phyloP scores from a whole-genome alignment of 2,888 invertebrate genomes.

The Drosophila multiciliata region DNA sequence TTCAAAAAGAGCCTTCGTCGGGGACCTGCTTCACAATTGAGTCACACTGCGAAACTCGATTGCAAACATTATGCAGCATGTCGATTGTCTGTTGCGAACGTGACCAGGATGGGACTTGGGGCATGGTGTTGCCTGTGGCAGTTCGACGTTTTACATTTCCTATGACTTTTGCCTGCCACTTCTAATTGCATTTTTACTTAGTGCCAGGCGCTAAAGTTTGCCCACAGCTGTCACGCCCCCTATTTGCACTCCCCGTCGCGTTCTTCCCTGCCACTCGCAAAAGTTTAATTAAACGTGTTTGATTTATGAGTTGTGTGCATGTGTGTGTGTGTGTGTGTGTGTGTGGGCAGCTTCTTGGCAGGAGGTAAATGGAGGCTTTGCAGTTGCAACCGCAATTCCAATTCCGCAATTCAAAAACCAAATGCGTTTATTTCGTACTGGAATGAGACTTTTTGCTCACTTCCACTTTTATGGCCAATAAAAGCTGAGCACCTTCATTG shows the following conservation, averaged over 20 bases:
- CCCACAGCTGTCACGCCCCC: slow-evolving; percentile 30
- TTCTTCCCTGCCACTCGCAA: slow-evolving; percentile 27
- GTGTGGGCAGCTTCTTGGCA: slow-evolving; percentile 16
- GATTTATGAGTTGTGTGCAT: slow-evolving; percentile 68
- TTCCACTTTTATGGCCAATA: slow-evolving; percentile 32
- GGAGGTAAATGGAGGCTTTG: slow-evolving; percentile 11
- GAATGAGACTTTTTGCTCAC: slow-evolving; percentile 10
- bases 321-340: slow-evolving; percentile 2
- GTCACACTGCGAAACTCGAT: slow-evolving; percentile 26
- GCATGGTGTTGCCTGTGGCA: background rate
- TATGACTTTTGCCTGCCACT: slow-evolving; percentile 50
- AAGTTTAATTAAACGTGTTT: slow-evolving; percentile 79
- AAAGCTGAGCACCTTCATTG: slow-evolving; percentile 57
- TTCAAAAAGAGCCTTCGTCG: background rate
- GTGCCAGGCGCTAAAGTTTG: slow-evolving; percentile 55
- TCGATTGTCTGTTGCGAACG: slow-evolving; percentile 45
- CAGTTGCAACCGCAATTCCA: slow-evolving; percentile 60
- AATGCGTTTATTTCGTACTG: slow-evolving; percentile 61
- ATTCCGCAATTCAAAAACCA: slow-evolving; percentile 51
- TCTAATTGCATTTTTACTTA: slow-evolving; percentile 78
- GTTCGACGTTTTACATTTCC: slow-evolving; percentile 45
- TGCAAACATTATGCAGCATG: slow-evolving; percentile 59
- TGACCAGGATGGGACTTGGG: slow-evolving; percentile 28
- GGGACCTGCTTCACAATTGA: slow-evolving; percentile 8
- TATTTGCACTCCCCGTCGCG: background rate